A percentile compares a stretch with the other conserved stretches of the same genome.
These are phyloP conservation scores for Chloroceryle inda DNA, from an alignment of 2,797 vertebrate species.

Conservation along the genomic window DNA sequence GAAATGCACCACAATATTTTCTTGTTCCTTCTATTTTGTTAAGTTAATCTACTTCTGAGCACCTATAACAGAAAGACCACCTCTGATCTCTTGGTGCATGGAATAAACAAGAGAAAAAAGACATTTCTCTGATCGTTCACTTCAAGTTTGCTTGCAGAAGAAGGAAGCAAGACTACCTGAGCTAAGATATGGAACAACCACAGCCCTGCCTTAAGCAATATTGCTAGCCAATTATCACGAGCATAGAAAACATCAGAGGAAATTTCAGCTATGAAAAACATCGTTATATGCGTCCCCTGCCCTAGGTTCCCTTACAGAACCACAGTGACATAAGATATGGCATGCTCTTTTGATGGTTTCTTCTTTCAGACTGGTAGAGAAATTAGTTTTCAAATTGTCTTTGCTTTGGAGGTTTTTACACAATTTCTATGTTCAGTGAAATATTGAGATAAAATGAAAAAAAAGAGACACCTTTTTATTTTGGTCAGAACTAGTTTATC, in stretches of 20 bases:
- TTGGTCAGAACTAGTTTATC: background rate
- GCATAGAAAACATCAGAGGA: background rate
- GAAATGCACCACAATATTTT: background rate
- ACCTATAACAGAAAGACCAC: background rate
- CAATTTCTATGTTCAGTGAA: background rate
- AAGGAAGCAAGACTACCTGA: background rate
- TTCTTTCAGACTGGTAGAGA: background rate
- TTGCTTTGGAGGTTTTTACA: background rate
- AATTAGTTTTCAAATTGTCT: slow-evolving; percentile 31
- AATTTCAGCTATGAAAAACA: background rate
- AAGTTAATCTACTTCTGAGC: background rate
- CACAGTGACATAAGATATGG: background rate
- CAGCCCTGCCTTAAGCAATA: background rate
- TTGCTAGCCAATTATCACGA: background rate
- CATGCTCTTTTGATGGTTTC: background rate
- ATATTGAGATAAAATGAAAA: background rate
- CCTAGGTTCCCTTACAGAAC: background rate
- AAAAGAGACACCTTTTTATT: background rate
- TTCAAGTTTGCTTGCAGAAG: background rate
- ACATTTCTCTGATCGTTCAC: background rate
- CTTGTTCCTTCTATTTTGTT: background rate
- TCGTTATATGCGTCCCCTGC: background rate
- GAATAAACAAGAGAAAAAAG: background rate
- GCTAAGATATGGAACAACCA: background rate
- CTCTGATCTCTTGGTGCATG: background rate